Conservation (phyloP, 2,888 invertebrate genomes). For the Caenorhabditis zanzibari region DNA sequence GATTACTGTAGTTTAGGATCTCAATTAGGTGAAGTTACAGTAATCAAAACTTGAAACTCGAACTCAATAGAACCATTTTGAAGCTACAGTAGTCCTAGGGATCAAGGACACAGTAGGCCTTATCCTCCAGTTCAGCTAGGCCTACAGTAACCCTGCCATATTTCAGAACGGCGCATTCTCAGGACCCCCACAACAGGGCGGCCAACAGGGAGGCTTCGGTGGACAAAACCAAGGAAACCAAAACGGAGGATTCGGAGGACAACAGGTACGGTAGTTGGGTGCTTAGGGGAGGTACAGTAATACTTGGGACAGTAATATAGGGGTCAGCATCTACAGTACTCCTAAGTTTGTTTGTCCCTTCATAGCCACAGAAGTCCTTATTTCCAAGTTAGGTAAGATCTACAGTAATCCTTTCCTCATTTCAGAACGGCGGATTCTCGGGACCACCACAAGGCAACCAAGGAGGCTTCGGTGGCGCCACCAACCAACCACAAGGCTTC, state of each 20-base stretch:
- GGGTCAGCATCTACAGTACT: not conserved
- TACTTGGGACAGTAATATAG: not conserved
- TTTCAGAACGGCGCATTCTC: slow-evolving; percentile 1
- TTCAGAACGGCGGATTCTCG: slow-evolving; percentile 38
- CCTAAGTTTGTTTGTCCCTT: too few relatives aligned
- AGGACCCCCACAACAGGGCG: slow-evolving; percentile 8
- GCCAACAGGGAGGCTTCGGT: slow-evolving; percentile 11
- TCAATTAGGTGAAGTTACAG: too few relatives aligned
- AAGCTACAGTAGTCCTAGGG: too few relatives aligned
- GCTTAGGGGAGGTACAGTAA: too few relatives aligned
- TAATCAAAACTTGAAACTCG: too few relatives aligned
- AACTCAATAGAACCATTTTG: too few relatives aligned
- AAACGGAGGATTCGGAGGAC: slow-evolving; percentile 17
- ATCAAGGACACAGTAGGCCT: too few relatives aligned
- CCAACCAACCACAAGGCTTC: not conserved
- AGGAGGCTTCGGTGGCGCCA: slow-evolving; percentile 17
- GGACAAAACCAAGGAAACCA: not conserved
- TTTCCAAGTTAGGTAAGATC: too few relatives aligned
- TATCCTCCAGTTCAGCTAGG: too few relatives aligned
- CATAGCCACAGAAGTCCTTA: too few relatives aligned
- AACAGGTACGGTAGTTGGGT: slow-evolving; percentile 5
- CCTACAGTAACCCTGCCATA: too few relatives aligned
- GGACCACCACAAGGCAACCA: slow-evolving; percentile 28
- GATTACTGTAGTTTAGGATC: too few relatives aligned
- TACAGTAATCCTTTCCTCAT: not conserved